A percentile compares a stretch with the other conserved stretches of the same genome.
Evolutionary conservation across 2,113 vertebrate species (phyloP).

Genomic region (Trematocara variabile): DNA sequence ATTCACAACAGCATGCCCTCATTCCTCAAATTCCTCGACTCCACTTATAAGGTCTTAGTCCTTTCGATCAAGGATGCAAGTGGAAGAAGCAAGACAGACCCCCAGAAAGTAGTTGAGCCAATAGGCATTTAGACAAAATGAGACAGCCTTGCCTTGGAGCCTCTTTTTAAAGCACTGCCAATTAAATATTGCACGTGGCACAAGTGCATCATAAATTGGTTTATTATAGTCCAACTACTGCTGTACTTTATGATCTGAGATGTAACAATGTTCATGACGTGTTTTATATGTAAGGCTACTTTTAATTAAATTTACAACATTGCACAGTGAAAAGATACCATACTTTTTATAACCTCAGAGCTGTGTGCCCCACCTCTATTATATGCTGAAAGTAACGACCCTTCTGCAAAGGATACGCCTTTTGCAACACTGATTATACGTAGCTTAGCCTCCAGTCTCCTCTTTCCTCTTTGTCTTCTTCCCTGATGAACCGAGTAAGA

Average conservation of each 20-base stretch:
- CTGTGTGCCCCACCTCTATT: background rate
- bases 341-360: background rate
- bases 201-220: background rate
- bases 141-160: background rate
- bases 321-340: background rate
- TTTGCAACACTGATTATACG: background rate
- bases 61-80: background rate
- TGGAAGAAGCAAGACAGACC: background rate
- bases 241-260: background rate
- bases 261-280: background rate
- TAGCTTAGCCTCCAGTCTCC: background rate
- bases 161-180: background rate
- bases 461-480: background rate
- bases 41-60: background rate
- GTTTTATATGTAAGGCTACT: background rate
- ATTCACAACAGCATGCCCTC: background rate
- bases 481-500: background rate
- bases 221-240: background rate
- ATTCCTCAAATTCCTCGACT: background rate
- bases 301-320: background rate
- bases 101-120: background rate
- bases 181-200: background rate
- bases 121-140: background rate
- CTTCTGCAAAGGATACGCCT: background rate
- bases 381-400: background rate